These are phyloP conservation scores for Orientallactaga bullata DNA, from an alignment of 2,113 vertebrate genomes.

Conservation along the genomic window DNA sequence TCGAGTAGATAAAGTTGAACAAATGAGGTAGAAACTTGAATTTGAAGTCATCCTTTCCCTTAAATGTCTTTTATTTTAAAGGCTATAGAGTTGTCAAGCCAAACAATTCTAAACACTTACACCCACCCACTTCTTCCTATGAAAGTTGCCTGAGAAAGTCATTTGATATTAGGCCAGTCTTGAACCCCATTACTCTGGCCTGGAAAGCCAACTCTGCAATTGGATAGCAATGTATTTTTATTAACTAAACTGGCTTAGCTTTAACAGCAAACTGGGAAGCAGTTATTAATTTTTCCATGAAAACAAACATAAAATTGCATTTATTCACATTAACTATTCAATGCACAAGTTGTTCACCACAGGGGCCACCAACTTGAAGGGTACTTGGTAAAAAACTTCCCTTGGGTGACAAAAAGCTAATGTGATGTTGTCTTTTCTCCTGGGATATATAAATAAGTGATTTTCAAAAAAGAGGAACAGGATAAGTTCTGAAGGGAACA, in stretches of 20 bases:
- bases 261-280: slow-evolving; percentile 4
- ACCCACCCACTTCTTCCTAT: background rate
- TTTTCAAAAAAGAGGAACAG: background rate
- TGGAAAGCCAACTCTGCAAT: background rate
- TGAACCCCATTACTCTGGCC: background rate
- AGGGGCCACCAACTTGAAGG: background rate
- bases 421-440: background rate
- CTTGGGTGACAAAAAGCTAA: background rate
- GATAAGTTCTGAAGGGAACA: background rate
- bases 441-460: background rate
- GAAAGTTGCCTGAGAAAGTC: background rate
- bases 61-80: slow-evolving; percentile 45
- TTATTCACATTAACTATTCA: background rate
- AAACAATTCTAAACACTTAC: background rate
- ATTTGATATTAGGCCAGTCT: background rate
- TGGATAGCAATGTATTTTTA: background rate
- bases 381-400: background rate
- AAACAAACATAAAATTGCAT: background rate
- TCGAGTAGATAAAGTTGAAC: slow-evolving; percentile 26
- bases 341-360: background rate
- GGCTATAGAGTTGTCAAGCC: slow-evolving; percentile 4
- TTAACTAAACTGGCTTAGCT: background rate
- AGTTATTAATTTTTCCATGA: slow-evolving; percentile 31
- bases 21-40: slow-evolving; percentile 24
- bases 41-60: slow-evolving; percentile 56